phyloP scores from a whole-genome alignment of 2,113 vertebrate species.

The Brachyistius frenatus region DNA sequence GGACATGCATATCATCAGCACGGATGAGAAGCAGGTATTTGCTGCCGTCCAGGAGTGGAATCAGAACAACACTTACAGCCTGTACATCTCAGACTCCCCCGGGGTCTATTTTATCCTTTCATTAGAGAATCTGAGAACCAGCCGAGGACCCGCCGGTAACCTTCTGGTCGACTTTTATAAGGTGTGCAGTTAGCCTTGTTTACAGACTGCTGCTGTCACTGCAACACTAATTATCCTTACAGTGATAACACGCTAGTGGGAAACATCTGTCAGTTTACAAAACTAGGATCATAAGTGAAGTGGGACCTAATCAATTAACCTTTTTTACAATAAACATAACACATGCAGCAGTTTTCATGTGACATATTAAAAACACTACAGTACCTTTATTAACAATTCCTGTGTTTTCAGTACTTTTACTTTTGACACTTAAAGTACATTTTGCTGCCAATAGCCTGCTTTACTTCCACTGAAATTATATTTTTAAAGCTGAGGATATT shows the following conservation, averaged over 20 bases:
- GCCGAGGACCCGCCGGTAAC: conserved; percentile 91
- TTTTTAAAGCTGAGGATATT: no score
- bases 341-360: neutral
- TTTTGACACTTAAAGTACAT: no score
- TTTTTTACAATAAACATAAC: neutral
- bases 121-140: conserved; percentile 94
- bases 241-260: neutral
- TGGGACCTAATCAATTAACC: neutral
- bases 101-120: conserved; percentile 94
- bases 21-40: conserved; percentile 95
- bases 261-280: neutral
- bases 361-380: neutral
- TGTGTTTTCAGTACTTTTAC: neutral
- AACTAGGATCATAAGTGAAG: neutral
- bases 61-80: conserved; percentile 95
- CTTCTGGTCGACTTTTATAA: conserved; percentile 96
- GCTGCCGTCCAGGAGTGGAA: conserved; percentile 98
- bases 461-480: no score
- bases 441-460: no score
- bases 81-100: conserved; percentile 93
- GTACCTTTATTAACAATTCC: neutral
- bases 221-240: neutral
- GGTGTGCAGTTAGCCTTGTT: conserved; percentile 81
- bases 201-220: conserved; percentile 34
- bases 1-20: conserved; percentile 99